Conservation (phyloP, 2,888 invertebrate species). For the Leuctra nigra region DNA sequence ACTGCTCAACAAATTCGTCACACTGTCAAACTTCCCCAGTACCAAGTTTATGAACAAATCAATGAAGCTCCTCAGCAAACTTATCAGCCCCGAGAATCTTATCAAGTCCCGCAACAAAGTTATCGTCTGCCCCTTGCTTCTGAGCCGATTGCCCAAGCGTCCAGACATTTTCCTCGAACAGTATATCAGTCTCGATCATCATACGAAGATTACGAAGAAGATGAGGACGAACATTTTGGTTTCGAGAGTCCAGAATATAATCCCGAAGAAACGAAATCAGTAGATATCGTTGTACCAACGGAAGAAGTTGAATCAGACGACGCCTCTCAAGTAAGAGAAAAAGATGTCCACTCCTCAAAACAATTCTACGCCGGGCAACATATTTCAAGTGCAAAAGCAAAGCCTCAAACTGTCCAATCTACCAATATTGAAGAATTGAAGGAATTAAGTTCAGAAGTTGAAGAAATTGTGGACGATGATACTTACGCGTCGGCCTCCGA, state of each 20-base stretch:
- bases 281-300: no score
- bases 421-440: no score
- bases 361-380: no score
- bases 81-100: not conserved
- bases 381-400: no score
- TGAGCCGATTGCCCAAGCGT: not conserved
- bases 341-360: no score
- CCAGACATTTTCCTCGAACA: not conserved
- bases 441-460: no score
- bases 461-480: not conserved
- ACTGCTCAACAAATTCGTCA: constrained; percentile 4
- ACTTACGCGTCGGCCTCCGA: not conserved
- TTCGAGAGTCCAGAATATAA: no score
- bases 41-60: not conserved
- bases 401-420: no score
- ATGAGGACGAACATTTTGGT: no score
- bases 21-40: not conserved
- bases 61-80: constrained; percentile 8
- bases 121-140: not conserved
- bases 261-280: no score
- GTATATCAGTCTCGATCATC: not conserved
- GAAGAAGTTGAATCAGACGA: no score
- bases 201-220: not conserved
- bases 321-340: no score
- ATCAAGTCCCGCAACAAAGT: not conserved